Percentiles rank a stretch among this genome's conserved stretches.
These are phyloP conservation scores for Ia io DNA, from an alignment of 2,113 vertebrate genomes.

Conservation along the genomic window DNA sequence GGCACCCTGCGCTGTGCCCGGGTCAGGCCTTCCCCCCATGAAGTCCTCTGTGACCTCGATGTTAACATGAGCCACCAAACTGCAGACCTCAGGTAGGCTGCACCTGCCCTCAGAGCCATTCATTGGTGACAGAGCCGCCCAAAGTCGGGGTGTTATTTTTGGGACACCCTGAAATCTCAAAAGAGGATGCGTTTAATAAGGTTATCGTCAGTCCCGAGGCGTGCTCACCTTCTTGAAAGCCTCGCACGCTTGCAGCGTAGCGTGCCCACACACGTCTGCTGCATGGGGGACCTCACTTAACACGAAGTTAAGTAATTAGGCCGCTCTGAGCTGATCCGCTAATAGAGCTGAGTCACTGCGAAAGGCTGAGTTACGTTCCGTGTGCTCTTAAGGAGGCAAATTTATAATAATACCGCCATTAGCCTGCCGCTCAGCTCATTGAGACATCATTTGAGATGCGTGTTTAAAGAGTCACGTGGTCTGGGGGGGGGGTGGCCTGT, in stretches of 20 bases:
- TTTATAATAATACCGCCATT: slow-evolving; percentile 16
- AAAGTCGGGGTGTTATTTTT: background rate
- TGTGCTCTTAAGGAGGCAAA: background rate
- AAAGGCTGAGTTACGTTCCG: background rate
- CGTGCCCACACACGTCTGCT: background rate
- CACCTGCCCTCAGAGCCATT: background rate
- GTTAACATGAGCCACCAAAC: background rate
- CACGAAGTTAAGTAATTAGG: background rate
- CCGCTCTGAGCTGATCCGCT: background rate
- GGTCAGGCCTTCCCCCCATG: background rate
- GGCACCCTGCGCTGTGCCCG: accelerated
- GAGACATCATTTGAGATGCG: slow-evolving; percentile 4
- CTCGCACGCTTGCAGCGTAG: background rate
- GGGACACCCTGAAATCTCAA: background rate
- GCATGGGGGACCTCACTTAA: background rate
- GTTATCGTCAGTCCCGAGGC: background rate
- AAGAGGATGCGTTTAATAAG: background rate
- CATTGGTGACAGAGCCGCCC: background rate
- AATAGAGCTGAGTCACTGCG: slow-evolving; percentile 12
- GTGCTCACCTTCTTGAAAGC: background rate
- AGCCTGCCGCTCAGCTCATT: background rate
- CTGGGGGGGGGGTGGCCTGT: background rate
- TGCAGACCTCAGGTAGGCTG: background rate
- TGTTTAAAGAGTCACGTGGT: background rate
- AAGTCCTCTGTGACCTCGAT: background rate